These are phyloP conservation scores for Tetragonisca angustula DNA, from an alignment of 2,888 invertebrate species.

Conservation along the genomic window DNA sequence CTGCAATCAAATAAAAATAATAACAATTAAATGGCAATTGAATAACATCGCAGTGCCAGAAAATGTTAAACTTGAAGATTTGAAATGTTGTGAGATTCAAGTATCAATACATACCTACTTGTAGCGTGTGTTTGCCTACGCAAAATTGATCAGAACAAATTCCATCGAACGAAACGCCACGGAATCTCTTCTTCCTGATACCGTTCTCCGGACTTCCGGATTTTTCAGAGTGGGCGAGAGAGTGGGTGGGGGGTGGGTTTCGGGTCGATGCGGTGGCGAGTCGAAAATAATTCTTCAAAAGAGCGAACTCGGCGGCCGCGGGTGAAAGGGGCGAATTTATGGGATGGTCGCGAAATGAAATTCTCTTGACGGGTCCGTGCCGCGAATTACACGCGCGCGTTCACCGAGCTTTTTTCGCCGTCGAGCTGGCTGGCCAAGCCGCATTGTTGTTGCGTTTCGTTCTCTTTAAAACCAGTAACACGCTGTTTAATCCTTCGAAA, in stretches of 20 bases:
- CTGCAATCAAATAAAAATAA: too few relatives aligned
- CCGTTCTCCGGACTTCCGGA: not conserved
- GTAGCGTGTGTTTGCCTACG: not conserved
- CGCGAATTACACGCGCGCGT: constrained; percentile 31
- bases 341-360: constrained; percentile 40
- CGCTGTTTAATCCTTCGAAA: constrained; percentile 35
- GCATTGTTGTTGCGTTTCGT: not conserved
- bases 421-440: not conserved
- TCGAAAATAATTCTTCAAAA: constrained; percentile 47
- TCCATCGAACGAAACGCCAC: not conserved
- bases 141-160: not conserved
- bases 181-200: not conserved
- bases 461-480: not conserved
- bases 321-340: constrained; percentile 39
- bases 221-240: not conserved
- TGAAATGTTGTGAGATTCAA: too few relatives aligned
- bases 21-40: too few relatives aligned
- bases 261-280: not conserved
- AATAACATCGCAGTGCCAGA: too few relatives aligned
- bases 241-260: not conserved
- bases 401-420: not conserved
- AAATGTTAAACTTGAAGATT: too few relatives aligned
- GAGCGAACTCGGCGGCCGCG: not conserved
- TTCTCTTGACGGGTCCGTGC: constrained; percentile 35
- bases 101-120: too few relatives aligned